Base-by-base conservation (phyloP, 2,888 invertebrate species). In the Bellardia bayeri region DNA sequence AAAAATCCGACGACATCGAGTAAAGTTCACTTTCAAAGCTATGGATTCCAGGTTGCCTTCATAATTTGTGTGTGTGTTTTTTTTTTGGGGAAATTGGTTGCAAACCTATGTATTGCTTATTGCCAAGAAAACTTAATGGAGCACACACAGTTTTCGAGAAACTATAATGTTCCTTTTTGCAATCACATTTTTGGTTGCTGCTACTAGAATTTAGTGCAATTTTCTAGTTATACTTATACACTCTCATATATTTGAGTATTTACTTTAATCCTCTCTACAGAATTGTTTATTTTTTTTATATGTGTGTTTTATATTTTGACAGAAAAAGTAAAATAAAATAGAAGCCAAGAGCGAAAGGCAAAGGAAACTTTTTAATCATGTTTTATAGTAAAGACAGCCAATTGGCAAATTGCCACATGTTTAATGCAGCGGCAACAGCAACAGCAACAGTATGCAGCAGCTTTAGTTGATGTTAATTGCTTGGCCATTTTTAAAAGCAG, bases 321-420 rank as follows among this genome's bases (percentile, higher is more conserved):
- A 11, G 45, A 45, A 13, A 11, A 45, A 13, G 16, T 23, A 42
- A 30, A 66, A 56, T 66, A 45, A 82, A 82, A 58, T 45, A 56
- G 42, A 64, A 56, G 14, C 14, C 13, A 16, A 23, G 33, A 16
- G 3, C 40, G 16, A 9, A 23, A 9, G 8, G 40, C 45, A 61
- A 74, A 8, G n/a, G 33, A 75, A 63, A 56, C 23, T 80, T 81
- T 74, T 81, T 76, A 75, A 81, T 85, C 80, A 81, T 85, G 68
- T 80, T 75, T 80, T 74, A 75, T 69, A 81, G 49, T 30, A 75
- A 76, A 82, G 74, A 79, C 74, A 82, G 87, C 82, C 82, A 87
- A 87, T 85, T 87, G 87, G 87, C 87, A 82, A 82, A 74, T 74
- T 87, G 87, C 87, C 87, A 85, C 87, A 87, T 85, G 76, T 87